A percentile compares a stretch with the other conserved stretches of the same genome.
Conservation (phyloP, 2,797 vertebrate genomes). For the Lemur catta region DNA sequence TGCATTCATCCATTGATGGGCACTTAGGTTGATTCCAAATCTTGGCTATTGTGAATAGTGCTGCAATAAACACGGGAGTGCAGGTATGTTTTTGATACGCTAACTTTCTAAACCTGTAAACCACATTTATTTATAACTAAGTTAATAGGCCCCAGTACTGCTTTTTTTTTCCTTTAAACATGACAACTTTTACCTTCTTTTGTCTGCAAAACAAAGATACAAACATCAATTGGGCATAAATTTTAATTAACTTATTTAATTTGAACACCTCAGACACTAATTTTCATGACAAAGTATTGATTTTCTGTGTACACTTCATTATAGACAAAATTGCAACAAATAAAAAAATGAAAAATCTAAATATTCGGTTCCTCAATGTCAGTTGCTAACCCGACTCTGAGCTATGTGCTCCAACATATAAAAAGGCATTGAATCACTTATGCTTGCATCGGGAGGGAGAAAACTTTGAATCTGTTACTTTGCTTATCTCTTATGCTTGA, state of each 20-base stretch:
- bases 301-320: not conserved
- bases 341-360: not conserved
- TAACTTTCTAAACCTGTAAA: not conserved
- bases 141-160: not conserved
- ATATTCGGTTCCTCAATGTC: not conserved
- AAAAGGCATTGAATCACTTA: slow-evolving; percentile 20
- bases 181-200: not conserved
- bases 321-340: not conserved
- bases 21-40: not conserved
- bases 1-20: not conserved
- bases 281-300: not conserved
- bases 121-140: not conserved
- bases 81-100: not conserved
- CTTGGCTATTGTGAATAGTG: not conserved
- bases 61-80: not conserved
- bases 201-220: not conserved
- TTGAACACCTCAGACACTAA: not conserved
- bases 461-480: slow-evolving; percentile 65
- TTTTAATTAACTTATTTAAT: slow-evolving; percentile 4
- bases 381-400: not conserved
- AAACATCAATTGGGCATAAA: not conserved
- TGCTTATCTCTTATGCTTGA: slow-evolving; percentile 64
- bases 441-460: not conserved
- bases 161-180: not conserved
- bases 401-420: not conserved